Evolutionary conservation across 2,113 vertebrate genomes (phyloP).

Genomic region (Lophius piscatorius): DNA sequence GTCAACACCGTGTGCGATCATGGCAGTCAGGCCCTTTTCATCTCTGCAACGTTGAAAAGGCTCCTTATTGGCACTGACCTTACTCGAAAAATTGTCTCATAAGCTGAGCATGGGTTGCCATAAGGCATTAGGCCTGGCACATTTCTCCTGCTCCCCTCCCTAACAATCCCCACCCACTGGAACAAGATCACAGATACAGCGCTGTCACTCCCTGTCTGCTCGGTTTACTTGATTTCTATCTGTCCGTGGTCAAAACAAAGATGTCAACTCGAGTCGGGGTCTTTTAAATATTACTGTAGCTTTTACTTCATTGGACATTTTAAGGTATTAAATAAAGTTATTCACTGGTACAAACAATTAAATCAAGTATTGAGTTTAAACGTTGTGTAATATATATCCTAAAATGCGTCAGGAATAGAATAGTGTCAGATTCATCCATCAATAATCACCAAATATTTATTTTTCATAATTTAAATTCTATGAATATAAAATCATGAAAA

Average conservation of each 20-base stretch:
- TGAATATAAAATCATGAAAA: too few species aligned
- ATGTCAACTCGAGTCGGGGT: conserved; percentile 40
- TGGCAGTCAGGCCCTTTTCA: conserved; percentile 66
- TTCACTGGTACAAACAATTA: too few species aligned
- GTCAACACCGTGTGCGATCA: conserved; percentile 40
- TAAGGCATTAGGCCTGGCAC: conserved; percentile 73
- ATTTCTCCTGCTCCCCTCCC: conserved; percentile 51
- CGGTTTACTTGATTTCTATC: conserved; percentile 57
- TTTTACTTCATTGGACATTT: conserved; percentile 15
- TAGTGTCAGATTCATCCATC: too few species aligned
- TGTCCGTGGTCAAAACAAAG: conserved; percentile 43
- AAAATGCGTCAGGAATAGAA: too few species aligned
- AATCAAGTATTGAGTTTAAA: too few species aligned
- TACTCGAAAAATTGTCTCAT: conserved; percentile 79
- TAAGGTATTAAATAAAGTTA: too few species aligned
- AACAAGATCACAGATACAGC: conserved; percentile 61
- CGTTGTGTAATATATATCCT: too few species aligned
- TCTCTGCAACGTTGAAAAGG: conserved; percentile 74
- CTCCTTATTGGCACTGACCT: conserved; percentile 77
- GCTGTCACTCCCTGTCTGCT: conserved; percentile 61
- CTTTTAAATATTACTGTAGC: conserved; percentile 31
- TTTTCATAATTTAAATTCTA: too few species aligned
- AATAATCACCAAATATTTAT: too few species aligned
- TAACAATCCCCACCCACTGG: conserved; percentile 40
- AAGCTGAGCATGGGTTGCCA: conserved; percentile 75